These are phyloP conservation scores for Verasper variegatus DNA, from an alignment of 2,113 vertebrate genomes.

Conservation along the genomic window DNA sequence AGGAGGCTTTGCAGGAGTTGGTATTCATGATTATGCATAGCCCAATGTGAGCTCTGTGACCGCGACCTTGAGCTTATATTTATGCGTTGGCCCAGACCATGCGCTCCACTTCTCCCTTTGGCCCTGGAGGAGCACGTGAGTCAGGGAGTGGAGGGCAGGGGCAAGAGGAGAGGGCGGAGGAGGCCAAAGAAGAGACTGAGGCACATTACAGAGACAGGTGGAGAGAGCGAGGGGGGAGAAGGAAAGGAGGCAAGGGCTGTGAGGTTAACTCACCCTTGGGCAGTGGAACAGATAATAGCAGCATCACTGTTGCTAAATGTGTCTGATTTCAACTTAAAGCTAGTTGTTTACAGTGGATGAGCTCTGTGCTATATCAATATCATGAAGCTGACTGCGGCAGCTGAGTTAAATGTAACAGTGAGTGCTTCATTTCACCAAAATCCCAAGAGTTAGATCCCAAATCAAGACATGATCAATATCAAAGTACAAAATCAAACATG, in stretches of 20 bases:
- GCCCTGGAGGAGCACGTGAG: constrained; percentile 59
- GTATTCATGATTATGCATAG: constrained; percentile 71
- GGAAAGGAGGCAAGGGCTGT: neutral
- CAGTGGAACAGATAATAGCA: neutral
- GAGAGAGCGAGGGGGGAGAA: neutral
- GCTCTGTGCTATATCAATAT: neutral
- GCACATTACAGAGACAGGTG: constrained; percentile 15
- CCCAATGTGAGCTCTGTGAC: constrained; percentile 57
- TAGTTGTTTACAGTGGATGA: neutral
- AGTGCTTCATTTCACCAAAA: neutral
- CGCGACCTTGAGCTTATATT: constrained; percentile 79
- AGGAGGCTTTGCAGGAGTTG: constrained; percentile 40
- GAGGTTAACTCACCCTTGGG: constrained; percentile 36
- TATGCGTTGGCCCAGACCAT: constrained; percentile 62
- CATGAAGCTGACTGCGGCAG: neutral
- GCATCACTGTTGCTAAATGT: neutral
- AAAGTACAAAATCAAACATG: neutral
- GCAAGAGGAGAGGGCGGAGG: constrained; percentile 37
- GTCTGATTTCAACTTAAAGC: neutral
- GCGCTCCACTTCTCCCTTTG: constrained; percentile 60
- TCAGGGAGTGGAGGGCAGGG: constrained; percentile 54
- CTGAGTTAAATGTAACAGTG: neutral
- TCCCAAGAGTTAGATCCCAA: neutral
- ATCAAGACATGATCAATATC: neutral
- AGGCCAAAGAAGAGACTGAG: constrained; percentile 15